Conservation (phyloP, 30 jellyfish, hydroid and myxozoan species). For the Calvadosia cruxmelitensis region DNA sequence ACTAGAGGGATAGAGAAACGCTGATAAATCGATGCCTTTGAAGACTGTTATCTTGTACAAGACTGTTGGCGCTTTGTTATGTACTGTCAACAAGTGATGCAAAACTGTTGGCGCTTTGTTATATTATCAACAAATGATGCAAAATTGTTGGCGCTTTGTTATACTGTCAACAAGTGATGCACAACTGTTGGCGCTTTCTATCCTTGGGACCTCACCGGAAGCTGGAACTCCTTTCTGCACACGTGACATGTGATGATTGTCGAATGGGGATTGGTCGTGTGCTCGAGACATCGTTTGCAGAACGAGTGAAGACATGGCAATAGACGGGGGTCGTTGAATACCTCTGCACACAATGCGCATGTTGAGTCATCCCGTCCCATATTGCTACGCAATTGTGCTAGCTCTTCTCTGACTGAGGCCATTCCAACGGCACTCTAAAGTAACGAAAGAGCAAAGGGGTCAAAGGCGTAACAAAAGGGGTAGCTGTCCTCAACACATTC, state of each 20-base stretch:
- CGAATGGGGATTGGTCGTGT: slow-evolving; percentile 84
- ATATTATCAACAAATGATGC: too few species aligned
- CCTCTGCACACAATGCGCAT: slow-evolving; percentile 94
- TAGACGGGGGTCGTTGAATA: slow-evolving; percentile 82
- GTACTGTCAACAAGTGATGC: too few species aligned
- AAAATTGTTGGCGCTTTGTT: too few species aligned
- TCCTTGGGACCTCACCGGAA: slow-evolving; percentile 74
- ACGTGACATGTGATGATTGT: slow-evolving; percentile 86
- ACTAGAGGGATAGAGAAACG: too few species aligned
- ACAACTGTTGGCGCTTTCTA: too few species aligned
- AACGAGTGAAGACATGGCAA: slow-evolving; percentile 93
- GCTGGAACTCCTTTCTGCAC: slow-evolving; percentile 78
- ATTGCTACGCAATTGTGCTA: background rate
- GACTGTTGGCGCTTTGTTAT: too few species aligned
- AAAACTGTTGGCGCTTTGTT: too few species aligned
- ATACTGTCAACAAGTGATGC: too few species aligned
- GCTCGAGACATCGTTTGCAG: slow-evolving; percentile 92
- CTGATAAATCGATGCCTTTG: too few species aligned
- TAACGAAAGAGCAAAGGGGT: slow-evolving; percentile 29
- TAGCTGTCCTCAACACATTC: background rate
- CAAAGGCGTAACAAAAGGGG: background rate
- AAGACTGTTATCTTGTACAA: too few species aligned
- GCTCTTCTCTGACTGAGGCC: slow-evolving; percentile 29
- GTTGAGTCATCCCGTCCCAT: slow-evolving; percentile 35
- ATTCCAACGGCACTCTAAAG: slow-evolving; percentile 45